phyloP scores from a whole-genome alignment of 2,113 vertebrate genomes.

The Charina bottae region DNA sequence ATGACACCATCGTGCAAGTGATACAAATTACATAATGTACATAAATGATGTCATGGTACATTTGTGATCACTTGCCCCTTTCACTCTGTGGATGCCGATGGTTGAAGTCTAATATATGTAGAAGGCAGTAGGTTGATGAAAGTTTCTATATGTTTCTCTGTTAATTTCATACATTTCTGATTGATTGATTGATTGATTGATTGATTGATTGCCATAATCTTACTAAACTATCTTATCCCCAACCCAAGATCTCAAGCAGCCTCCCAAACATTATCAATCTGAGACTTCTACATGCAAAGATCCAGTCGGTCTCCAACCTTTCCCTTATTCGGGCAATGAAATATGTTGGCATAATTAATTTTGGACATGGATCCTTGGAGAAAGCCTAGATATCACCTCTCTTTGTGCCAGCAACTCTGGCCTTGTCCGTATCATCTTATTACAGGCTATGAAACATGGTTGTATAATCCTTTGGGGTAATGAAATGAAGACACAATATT shows the following conservation, averaged over 20 bases:
- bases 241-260: neutral
- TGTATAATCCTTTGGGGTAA: neutral
- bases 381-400: neutral
- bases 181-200: neutral
- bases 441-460: neutral
- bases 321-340: neutral
- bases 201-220: neutral
- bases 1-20: too few species aligned
- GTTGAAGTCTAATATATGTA: too few species aligned
- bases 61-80: too few species aligned
- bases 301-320: neutral
- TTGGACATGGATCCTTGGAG: conserved; percentile 25
- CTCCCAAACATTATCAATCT: neutral
- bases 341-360: neutral
- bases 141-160: neutral
- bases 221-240: neutral
- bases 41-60: too few species aligned
- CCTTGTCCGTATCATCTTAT: conserved; percentile 30
- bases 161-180: neutral
- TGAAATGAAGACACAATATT: conserved; percentile 36
- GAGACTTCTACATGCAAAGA: neutral
- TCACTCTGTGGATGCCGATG: neutral
- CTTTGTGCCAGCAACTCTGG: conserved; percentile 12
- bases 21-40: too few species aligned
- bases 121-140: neutral